phyloP scores from a whole-genome alignment of 2,888 invertebrate genomes.

The Drosophila mayaguana region DNA sequence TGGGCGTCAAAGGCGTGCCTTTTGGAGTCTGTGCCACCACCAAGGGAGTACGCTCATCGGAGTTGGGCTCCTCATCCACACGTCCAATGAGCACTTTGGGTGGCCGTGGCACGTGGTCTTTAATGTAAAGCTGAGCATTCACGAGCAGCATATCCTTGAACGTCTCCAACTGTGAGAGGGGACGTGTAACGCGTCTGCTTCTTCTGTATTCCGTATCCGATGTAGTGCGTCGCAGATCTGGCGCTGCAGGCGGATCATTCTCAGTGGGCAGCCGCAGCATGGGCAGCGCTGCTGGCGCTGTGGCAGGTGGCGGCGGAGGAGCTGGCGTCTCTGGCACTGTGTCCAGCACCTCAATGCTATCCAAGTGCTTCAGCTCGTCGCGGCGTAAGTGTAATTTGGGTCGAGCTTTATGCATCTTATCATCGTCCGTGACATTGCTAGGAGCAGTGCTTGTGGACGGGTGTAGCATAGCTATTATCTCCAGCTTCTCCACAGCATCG shows the following conservation, averaged over 20 bases:
- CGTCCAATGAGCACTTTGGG: slow-evolving; percentile 85
- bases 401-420: slow-evolving; percentile 70
- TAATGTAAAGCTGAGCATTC: slow-evolving; percentile 87
- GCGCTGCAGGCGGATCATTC: slow-evolving; percentile 32
- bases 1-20: slow-evolving; percentile 60
- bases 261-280: slow-evolving; percentile 35
- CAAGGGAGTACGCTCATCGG: slow-evolving; percentile 50
- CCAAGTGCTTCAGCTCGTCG: slow-evolving; percentile 48
- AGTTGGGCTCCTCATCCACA: slow-evolving; percentile 84
- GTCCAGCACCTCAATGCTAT: slow-evolving; percentile 76
- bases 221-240: slow-evolving; percentile 63
- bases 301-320: slow-evolving; percentile 85
- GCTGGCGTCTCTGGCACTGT: slow-evolving; percentile 86
- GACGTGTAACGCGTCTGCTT: slow-evolving; percentile 60
- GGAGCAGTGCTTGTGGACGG: slow-evolving; percentile 5
- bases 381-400: slow-evolving; percentile 48
- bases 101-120: slow-evolving; percentile 86
- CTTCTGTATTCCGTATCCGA: slow-evolving; percentile 53
- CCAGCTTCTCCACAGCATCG: slow-evolving; percentile 54
- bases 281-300: slow-evolving; percentile 61
- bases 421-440: slow-evolving; percentile 80
- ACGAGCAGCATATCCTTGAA: slow-evolving; percentile 86
- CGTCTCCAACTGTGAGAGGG: slow-evolving; percentile 81
- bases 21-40: slow-evolving; percentile 39
- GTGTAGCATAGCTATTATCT: slow-evolving; percentile 69